Base-by-base conservation (phyloP, 2,113 vertebrate genomes). In the Etheostoma cragini region DNA sequence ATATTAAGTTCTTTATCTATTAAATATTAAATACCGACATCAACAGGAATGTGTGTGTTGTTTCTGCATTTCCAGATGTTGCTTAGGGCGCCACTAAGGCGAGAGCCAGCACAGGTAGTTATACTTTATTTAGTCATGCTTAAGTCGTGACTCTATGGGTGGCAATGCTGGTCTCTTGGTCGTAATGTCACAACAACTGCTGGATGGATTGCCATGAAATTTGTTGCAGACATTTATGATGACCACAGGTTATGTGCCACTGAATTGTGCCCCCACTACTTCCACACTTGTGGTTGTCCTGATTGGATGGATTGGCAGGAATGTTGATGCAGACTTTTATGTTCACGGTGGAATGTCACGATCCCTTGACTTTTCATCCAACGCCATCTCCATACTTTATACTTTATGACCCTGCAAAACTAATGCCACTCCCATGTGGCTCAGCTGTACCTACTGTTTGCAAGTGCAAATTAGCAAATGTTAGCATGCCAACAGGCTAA, bases 31-130 rank as follows among this genome's bases (percentile, higher is more conserved):
- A n/a, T 30, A 57, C 12, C 3, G 16, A 46, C 21, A 50, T 17
- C 30, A 52, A 46, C 56, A 61, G 46, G 45, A 78, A 60, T 30
- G 21, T 38, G n/a, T 49, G 53, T 60, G 54, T 52, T 61, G 45
- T 3, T 24, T 76, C 50, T 65, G 38, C 22, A 46, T 76, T 33
- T 76, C 63, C 63, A 76, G 63, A 76, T 76, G 42, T 50, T 35
- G 56, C 24, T n/a, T 2, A 49, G 17, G 70, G 70, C 24, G 24
- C 70, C 70, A 60, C 26, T 26, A 8, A 58, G 42, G 54, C 42
- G 42, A 58, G 69, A 60, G 69, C 42, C 69, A 30, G 56, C 19
- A 30, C 16, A 47, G 38, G 42, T 57, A 56, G 67, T 70, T 24
- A 54, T 22, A 26, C 68, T 57, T 45, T 46, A 46, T 58, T 26